Percentiles rank a stretch among this genome's conserved stretches.
These are phyloP conservation scores for Eulemur coronatus DNA, from an alignment of 2,797 vertebrate species.

Conservation along the genomic window DNA sequence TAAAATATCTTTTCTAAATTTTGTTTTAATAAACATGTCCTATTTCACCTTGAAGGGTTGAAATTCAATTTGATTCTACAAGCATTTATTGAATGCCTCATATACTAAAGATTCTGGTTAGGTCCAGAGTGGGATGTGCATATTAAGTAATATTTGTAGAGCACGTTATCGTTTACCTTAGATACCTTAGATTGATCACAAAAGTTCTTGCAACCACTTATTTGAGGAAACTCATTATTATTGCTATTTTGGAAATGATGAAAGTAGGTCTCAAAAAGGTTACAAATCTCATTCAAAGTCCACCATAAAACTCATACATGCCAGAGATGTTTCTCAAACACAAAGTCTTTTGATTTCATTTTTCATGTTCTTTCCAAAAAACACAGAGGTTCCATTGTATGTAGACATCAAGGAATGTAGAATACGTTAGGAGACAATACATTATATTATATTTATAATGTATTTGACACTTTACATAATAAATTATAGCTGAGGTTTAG, in stretches of 20 bases:
- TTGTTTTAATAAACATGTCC: conserved; percentile 25
- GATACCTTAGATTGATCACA: neutral
- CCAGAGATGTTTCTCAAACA: neutral
- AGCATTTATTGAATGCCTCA: neutral
- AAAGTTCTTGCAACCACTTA: neutral
- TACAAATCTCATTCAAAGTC: neutral
- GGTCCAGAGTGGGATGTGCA: neutral
- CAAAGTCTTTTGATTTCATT: neutral
- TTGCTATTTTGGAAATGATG: neutral
- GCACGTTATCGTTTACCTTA: neutral
- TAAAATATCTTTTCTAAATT: conserved; percentile 41
- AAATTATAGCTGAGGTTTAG: neutral
- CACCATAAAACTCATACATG: neutral
- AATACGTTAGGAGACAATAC: neutral
- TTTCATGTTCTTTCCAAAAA: neutral
- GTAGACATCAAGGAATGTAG: neutral
- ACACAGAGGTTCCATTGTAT: neutral
- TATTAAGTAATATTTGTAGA: neutral
- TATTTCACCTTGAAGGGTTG: conserved; percentile 24
- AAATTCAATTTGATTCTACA: conserved; percentile 6
- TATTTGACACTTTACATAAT: neutral
- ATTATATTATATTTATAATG: neutral
- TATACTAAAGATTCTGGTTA: neutral
- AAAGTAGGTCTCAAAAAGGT: neutral
- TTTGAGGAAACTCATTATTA: neutral